Evolutionary conservation across 1,140 invertebrate genomes (phyloP).

Genomic region (Schlechtendalia chinensis): DNA sequence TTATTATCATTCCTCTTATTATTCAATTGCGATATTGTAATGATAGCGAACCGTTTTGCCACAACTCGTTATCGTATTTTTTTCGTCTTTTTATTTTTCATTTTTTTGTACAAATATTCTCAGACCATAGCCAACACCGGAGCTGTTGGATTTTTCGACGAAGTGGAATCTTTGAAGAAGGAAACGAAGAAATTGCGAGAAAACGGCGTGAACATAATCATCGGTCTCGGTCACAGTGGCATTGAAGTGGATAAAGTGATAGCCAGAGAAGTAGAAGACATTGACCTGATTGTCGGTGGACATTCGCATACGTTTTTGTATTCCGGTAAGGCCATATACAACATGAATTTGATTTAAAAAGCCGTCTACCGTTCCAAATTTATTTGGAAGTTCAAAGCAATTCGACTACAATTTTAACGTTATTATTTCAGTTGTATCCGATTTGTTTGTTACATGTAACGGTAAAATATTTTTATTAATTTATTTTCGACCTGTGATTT

Average conservation of each 20-base stretch:
- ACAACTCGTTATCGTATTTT: neutral
- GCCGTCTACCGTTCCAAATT: too few relatives aligned
- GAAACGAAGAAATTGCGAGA: constrained; percentile 24
- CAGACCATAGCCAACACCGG: neutral
- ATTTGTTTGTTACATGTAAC: too few relatives aligned
- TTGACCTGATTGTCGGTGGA: constrained; percentile 86
- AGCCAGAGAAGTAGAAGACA: constrained; percentile 71
- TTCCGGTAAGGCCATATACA: constrained; percentile 58
- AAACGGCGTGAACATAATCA: constrained; percentile 66
- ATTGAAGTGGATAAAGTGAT: constrained; percentile 74
- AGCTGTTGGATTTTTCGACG: constrained; percentile 8
- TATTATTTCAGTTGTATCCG: too few relatives aligned
- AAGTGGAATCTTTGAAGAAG: constrained; percentile 16
- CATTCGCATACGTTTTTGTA: constrained; percentile 87
- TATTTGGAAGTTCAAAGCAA: too few relatives aligned
- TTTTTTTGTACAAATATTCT: neutral
- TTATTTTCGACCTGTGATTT: too few relatives aligned
- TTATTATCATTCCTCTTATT: too few relatives aligned
- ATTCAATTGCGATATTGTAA: too few relatives aligned
- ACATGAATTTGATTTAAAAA: too few relatives aligned
- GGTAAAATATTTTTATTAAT: too few relatives aligned
- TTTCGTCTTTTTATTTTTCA: neutral
- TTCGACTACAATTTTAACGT: too few relatives aligned
- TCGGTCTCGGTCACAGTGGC: constrained; percentile 87
- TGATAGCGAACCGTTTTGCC: too few relatives aligned